phyloP scores from a whole-genome alignment of 2,888 invertebrate species.

The Parasteatoda lunata region DNA sequence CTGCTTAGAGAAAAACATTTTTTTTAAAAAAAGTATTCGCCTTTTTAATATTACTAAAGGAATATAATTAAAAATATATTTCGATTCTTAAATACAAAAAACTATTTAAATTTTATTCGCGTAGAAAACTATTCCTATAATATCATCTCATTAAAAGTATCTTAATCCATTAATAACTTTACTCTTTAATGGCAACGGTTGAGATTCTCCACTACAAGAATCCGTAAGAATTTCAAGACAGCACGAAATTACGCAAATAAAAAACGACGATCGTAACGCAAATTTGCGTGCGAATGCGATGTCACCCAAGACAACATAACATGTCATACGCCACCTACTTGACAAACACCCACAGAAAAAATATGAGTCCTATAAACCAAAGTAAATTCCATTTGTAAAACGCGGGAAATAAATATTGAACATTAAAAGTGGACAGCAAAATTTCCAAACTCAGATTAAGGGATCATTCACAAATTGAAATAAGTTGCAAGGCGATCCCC shows the following conservation, averaged over 20 bases:
- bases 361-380: conserved; percentile 14
- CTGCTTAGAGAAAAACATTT: too few species aligned
- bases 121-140: too few species aligned
- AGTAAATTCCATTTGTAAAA: conserved; percentile 38
- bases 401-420: conserved; percentile 53
- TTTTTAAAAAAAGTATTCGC: too few species aligned
- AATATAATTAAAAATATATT: too few species aligned
- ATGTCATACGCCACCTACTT: conserved; percentile 33
- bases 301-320: conserved; percentile 48
- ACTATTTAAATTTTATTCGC: too few species aligned
- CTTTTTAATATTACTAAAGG: too few species aligned
- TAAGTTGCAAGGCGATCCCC: too few species aligned
- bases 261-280: conserved; percentile 5
- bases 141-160: too few species aligned
- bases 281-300: conserved; percentile 51
- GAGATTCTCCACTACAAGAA: neutral
- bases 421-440: conserved; percentile 29
- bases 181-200: too few species aligned
- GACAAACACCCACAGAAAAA: conserved; percentile 18
- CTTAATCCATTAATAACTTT: too few species aligned
- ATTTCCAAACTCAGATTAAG: neutral
- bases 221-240: neutral
- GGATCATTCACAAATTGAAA: neutral
- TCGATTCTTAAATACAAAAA: too few species aligned
- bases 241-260: conserved; percentile 32